Evolutionary conservation across 2,113 vertebrate genomes (phyloP), one percentile per base, ranked within the genome.

Genomic region (Sinocyclocheilus anophthalmus): DNA sequence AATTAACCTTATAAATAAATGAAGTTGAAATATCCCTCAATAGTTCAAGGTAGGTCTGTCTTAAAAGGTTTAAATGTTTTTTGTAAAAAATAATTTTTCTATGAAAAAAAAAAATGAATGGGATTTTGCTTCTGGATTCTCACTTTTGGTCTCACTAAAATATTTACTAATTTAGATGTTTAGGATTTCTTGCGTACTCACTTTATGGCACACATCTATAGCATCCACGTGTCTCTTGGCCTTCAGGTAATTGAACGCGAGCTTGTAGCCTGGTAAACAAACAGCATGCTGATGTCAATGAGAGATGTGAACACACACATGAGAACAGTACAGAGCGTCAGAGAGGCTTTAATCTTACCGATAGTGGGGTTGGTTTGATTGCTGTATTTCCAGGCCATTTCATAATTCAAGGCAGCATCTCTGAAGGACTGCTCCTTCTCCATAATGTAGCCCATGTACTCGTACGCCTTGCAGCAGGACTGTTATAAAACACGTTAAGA

Each of bases 191-290:
- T 78, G 18, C n/a, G 84, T 61, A 78, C 93, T 92, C 94, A 99
- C 98, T 96, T 98, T 99, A 88, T 98, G 97, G 92, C 97, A 99
- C 86, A 99, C 91, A 63, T 97, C 95, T 12, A 99, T 97, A 88
- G 98, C 97, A 90, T 99, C 97, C 88, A 99, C 96, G 0, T 96
- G 95, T 93, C 96, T 95, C 91, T 99, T 99, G 63, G 96, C 97
- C 93, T 99, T 99, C 91, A 99, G 92, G 91, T 99, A 99, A 94
- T 99, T 99, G 93, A 99, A 99, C 75, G 98, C 97, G 89, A 99
- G 93, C 90, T 97, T 99, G 94, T 98, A 99, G 13, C 98, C 98
- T 99, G 90, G 90, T 94, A 94, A 77, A 83, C 50, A 91, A n/a
- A 87, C 6, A 91, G 0, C 11, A 82, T 12, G 45, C 55, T n/a